phyloP scores from a whole-genome alignment of 2,797 vertebrate species.

The Luscinia megarhynchos region DNA sequence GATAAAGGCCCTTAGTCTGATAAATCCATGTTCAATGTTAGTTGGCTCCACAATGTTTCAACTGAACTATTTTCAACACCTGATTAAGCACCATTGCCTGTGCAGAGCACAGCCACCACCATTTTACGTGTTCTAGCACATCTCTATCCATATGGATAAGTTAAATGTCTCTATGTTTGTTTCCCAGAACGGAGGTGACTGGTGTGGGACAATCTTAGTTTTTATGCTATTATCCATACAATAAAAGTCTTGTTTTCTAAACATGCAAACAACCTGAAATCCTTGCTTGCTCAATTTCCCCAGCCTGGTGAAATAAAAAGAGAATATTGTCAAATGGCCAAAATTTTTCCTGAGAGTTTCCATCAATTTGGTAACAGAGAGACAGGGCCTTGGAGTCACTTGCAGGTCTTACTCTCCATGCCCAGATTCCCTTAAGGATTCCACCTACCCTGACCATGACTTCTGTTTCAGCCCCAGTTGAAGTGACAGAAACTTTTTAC shows the following conservation, averaged over 20 bases:
- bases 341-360: not conserved
- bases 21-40: not conserved
- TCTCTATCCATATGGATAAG: not conserved
- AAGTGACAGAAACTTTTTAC: not conserved
- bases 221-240: not conserved
- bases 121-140: not conserved
- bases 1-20: not conserved
- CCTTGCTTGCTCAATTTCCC: not conserved
- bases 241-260: not conserved
- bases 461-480: not conserved
- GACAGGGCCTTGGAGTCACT: not conserved
- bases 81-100: not conserved
- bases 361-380: not conserved
- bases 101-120: not conserved
- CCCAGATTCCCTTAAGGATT: not conserved
- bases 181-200: not conserved
- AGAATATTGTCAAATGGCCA: not conserved
- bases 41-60: not conserved
- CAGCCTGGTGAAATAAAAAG: not conserved
- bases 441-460: fast-evolving
- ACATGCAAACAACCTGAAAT: not conserved
- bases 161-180: not conserved
- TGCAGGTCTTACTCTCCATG: too few relatives aligned
- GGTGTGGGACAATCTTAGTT: not conserved
- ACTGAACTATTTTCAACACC: not conserved